Conservation (phyloP, 2,797 vertebrate genomes). For the Pangasius macronema region DNA sequence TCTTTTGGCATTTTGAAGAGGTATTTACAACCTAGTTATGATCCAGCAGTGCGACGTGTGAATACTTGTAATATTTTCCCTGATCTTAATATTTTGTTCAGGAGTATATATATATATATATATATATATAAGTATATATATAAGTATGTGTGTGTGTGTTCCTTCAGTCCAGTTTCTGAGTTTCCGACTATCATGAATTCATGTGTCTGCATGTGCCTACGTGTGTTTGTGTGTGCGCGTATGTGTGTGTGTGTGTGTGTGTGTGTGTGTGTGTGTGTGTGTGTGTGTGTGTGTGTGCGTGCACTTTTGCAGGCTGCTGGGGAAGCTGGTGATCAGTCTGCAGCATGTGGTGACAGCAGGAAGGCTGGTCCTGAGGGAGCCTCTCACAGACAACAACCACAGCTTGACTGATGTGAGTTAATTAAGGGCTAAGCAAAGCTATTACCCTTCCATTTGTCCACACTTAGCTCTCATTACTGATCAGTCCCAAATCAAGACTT, state of each 20-base stretch:
- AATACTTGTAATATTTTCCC: too few species aligned
- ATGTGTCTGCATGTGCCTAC: neutral
- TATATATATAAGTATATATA: too few species aligned
- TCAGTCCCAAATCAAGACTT: neutral
- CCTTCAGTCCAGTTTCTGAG: too few species aligned
- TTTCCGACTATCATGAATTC: neutral
- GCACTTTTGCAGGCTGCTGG: slow-evolving; percentile 76
- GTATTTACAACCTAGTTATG: too few species aligned
- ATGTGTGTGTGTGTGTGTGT: neutral
- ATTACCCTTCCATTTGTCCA: slow-evolving; percentile 11
- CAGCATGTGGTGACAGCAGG: slow-evolving; percentile 83
- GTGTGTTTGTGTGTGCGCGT: neutral
- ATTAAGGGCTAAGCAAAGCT: neutral
- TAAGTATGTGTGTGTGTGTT: too few species aligned
- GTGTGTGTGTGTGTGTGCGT: slow-evolving; percentile 30
- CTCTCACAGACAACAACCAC: slow-evolving; percentile 81
- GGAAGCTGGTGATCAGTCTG: slow-evolving; percentile 85
- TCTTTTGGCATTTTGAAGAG: too few species aligned
- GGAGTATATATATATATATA: too few species aligned
- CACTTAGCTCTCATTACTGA: neutral
- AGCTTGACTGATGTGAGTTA: slow-evolving; percentile 80
- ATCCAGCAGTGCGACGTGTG: too few species aligned
- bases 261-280: slow-evolving; percentile 39
- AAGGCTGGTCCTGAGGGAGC: slow-evolving; percentile 81
- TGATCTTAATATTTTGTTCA: too few species aligned